Evolutionary conservation across 2,113 vertebrate genomes (phyloP).

Genomic region (Pelecanoides urinatrix): DNA sequence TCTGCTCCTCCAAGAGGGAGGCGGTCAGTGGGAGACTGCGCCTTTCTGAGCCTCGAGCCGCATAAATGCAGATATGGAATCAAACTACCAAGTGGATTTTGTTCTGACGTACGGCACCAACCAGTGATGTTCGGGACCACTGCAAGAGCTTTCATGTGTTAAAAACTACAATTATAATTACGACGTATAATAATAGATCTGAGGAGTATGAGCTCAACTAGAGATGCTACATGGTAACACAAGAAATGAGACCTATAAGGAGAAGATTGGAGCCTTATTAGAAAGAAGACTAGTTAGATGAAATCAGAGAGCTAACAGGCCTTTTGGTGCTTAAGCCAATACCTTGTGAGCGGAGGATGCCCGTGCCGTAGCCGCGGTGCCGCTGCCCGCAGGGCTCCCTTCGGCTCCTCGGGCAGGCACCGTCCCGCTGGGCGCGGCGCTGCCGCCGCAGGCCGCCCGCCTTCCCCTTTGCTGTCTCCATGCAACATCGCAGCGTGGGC

Average conservation of each 20-base stretch:
- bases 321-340: rapidly evolving
- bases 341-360: rapidly evolving
- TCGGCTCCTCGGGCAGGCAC: neutral
- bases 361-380: rapidly evolving
- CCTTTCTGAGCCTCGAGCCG: neutral
- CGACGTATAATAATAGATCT: rapidly evolving
- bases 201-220: neutral
- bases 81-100: rapidly evolving
- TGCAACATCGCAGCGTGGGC: constrained; percentile 47
- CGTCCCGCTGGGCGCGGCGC: too few species aligned
- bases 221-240: neutral
- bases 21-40: rapidly evolving
- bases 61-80: rapidly evolving
- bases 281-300: rapidly evolving
- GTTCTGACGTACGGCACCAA: neutral
- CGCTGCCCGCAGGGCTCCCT: rapidly evolving
- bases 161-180: neutral
- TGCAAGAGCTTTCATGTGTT: neutral
- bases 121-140: rapidly evolving
- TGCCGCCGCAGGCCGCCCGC: neutral
- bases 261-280: neutral
- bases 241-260: neutral
- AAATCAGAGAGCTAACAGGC: neutral
- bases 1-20: neutral
- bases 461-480: neutral